phyloP scores from a whole-genome alignment of 2,113 vertebrate species.

The Syngnathoides biaculeatus region DNA sequence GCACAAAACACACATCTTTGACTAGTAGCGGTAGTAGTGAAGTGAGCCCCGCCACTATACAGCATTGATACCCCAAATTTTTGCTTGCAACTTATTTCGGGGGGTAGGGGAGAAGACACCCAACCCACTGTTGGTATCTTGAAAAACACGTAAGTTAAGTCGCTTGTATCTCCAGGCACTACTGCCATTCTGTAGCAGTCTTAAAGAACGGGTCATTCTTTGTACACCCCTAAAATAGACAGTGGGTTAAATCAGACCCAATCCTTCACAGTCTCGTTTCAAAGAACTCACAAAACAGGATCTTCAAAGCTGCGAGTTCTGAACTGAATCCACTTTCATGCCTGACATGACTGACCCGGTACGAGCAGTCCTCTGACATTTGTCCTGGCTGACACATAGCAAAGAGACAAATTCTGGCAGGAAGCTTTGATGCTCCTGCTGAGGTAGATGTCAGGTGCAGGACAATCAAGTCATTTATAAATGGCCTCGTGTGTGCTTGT shows the following conservation, averaged over 20 bases:
- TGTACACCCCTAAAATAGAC: neutral
- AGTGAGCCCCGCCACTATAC: no score
- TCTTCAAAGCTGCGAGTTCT: neutral
- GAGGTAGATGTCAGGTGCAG: constrained; percentile 4
- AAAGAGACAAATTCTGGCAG: constrained; percentile 6
- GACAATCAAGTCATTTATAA: constrained; percentile 15
- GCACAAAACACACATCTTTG: no score
- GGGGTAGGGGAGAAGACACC: no score
- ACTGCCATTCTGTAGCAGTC: neutral
- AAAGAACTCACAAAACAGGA: neutral
- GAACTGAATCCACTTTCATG: neutral
- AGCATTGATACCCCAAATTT: neutral
- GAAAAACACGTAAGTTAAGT: neutral
- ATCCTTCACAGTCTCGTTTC: neutral
- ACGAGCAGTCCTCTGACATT: neutral
- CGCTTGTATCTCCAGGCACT: neutral
- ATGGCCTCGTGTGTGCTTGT: constrained; percentile 13
- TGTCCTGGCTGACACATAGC: neutral
- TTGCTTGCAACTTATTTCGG: neutral
- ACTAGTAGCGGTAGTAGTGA: no score
- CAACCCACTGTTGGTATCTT: no score
- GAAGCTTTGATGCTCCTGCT: constrained; percentile 3
- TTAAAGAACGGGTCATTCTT: neutral
- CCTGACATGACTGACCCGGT: neutral
- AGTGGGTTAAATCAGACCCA: neutral